These are phyloP conservation scores for Brenthis ino DNA, from an alignment of 2,888 invertebrate genomes.

Conservation along the genomic window DNA sequence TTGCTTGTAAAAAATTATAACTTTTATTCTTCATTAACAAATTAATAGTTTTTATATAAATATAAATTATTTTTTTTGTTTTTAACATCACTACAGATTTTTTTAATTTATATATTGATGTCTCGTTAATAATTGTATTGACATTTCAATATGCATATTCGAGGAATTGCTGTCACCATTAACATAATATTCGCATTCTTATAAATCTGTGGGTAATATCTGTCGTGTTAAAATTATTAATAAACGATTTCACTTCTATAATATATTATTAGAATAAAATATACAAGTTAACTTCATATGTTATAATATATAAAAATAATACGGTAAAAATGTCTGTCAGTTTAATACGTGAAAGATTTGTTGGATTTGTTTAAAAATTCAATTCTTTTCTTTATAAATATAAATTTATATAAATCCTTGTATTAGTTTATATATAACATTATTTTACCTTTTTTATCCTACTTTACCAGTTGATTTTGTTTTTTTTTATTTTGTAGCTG, in stretches of 20 bases:
- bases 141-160: constrained; percentile 1
- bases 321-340: no score
- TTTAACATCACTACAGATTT: not conserved
- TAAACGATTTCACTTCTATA: constrained; percentile 6
- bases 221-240: constrained; percentile 14
- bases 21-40: not conserved
- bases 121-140: not conserved
- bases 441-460: no score
- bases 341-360: no score
- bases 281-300: not conserved
- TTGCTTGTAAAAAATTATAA: no score
- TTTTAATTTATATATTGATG: not conserved
- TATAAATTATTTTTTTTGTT: not conserved
- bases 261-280: not conserved
- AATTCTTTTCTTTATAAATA: no score
- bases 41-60: not conserved
- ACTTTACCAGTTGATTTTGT: no score
- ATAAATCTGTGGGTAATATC: constrained; percentile 15
- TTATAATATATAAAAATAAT: no score
- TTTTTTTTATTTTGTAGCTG: no score
- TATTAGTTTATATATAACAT: no score
- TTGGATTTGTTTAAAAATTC: no score
- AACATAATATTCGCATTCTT: constrained; percentile 15
- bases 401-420: no score
- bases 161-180: constrained; percentile 5